Percentiles rank a stretch among this genome's conserved stretches.
These are phyloP conservation scores for Psophia crepitans DNA, from an alignment of 2,113 vertebrate genomes.

Conservation along the genomic window DNA sequence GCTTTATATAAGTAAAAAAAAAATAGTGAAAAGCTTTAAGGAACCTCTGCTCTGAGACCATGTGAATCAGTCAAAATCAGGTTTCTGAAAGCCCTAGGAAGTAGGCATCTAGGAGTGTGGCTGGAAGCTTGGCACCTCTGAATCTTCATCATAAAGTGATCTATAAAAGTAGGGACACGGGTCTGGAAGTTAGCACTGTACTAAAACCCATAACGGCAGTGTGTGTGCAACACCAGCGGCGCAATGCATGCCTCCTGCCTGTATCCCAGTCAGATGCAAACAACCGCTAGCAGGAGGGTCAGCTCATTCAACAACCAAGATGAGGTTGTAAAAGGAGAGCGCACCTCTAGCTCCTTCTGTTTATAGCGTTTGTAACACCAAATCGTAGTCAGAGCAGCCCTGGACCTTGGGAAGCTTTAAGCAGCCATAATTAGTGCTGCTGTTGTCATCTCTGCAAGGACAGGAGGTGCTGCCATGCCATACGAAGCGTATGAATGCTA, in stretches of 20 bases:
- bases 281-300: background rate
- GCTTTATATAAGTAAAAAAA: background rate
- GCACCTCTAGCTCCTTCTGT: background rate
- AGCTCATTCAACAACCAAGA: background rate
- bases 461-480: background rate
- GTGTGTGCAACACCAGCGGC: background rate
- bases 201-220: rapidly evolving
- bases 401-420: background rate
- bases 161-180: background rate
- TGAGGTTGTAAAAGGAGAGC: background rate
- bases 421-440: background rate
- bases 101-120: background rate
- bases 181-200: background rate
- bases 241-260: rapidly evolving
- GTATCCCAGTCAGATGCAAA: background rate
- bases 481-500: background rate
- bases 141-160: background rate
- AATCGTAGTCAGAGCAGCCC: background rate
- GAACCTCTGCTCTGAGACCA: background rate
- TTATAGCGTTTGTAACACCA: background rate
- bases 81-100: background rate
- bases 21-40: background rate
- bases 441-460: background rate
- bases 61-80: background rate
- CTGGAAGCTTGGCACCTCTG: background rate